Percentiles rank a stretch among this genome's conserved stretches.
Conservation (phyloP, 2,797 vertebrate species). For the Myotis vivesi region DNA sequence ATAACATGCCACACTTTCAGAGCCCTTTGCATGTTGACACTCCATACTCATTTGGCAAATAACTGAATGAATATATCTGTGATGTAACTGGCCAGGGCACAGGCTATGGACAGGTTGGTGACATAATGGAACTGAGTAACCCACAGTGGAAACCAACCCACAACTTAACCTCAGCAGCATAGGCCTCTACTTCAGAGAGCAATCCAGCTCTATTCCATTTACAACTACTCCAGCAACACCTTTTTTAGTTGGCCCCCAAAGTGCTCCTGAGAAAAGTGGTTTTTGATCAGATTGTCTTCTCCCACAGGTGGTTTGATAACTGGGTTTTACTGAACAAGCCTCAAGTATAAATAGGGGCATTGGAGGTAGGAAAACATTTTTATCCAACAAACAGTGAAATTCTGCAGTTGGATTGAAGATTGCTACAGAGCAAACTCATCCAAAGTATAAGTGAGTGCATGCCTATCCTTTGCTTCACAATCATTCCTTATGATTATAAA, state of each 20-base stretch:
- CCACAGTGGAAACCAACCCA: background rate
- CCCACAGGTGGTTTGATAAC: background rate
- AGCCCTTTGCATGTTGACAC: background rate
- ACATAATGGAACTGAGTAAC: background rate
- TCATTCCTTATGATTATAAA: background rate
- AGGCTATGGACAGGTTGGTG: background rate
- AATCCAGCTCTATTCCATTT: background rate
- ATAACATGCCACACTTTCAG: background rate
- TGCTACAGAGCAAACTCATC: background rate
- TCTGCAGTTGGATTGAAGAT: background rate
- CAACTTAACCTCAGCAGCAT: background rate
- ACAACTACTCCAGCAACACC: background rate
- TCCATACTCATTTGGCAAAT: background rate
- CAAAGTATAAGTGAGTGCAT: background rate
- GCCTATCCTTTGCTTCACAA: background rate
- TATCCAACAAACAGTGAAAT: background rate
- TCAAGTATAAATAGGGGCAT: slow-evolving; percentile 20
- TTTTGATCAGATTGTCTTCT: slow-evolving; percentile 29
- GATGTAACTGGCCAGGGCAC: background rate
- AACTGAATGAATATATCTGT: background rate
- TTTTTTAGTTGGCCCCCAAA: background rate
- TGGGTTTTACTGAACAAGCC: background rate
- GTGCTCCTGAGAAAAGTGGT: background rate
- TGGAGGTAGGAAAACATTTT: background rate
- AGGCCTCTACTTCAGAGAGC: background rate